Percentiles rank a stretch among this genome's conserved stretches.
Conservation (phyloP, 2,888 invertebrate genomes). For the Amblyjoppa proteus region DNA sequence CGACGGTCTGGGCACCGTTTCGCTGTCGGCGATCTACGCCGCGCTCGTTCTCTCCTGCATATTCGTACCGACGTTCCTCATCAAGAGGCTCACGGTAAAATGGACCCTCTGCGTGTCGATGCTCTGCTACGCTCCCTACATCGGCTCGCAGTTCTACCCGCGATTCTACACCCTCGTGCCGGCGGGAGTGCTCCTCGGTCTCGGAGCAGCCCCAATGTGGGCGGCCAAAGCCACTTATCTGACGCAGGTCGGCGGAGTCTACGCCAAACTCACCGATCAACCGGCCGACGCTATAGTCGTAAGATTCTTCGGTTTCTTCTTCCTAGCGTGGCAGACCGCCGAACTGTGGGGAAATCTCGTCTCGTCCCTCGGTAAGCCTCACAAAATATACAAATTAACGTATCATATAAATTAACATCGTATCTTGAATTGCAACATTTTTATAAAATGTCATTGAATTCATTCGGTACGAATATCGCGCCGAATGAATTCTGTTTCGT, state of each 20-base stretch:
- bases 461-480: background rate
- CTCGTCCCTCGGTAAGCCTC: constrained; percentile 94
- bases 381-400: background rate
- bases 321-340: constrained; percentile 98
- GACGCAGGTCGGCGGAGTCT: constrained; percentile 96
- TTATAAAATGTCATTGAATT: background rate
- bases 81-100: constrained; percentile 97
- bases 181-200: constrained; percentile 96
- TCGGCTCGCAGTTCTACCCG: constrained; percentile 97
- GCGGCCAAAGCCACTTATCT: constrained; percentile 99
- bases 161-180: constrained; percentile 97
- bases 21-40: constrained; percentile 96
- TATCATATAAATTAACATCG: no score
- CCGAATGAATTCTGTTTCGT: background rate
- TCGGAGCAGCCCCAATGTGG: constrained; percentile 99
- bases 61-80: constrained; percentile 97
- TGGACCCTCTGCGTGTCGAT: constrained; percentile 97
- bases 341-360: constrained; percentile 98
- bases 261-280: constrained; percentile 95
- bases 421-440: background rate
- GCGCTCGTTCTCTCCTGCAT: constrained; percentile 97
- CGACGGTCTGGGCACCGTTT: constrained; percentile 95
- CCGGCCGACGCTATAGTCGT: constrained; percentile 97
- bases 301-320: constrained; percentile 99
- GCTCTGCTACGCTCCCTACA: constrained; percentile 97